These are phyloP conservation scores for Archilochus colubris DNA, from an alignment of 2,113 vertebrate species.

Conservation along the genomic window DNA sequence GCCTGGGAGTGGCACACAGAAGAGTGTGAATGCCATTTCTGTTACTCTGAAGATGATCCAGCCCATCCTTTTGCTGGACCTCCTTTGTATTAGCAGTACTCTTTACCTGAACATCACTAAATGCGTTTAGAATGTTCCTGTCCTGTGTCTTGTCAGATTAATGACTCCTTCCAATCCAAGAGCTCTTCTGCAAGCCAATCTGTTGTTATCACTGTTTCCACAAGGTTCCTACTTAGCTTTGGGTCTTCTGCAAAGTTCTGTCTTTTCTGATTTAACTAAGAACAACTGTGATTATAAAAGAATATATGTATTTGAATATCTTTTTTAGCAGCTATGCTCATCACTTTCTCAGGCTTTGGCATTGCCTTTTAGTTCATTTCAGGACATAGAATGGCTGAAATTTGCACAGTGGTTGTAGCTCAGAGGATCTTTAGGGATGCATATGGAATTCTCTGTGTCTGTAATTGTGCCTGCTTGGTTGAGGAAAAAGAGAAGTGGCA, in stretches of 20 bases:
- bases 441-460: neutral
- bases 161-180: neutral
- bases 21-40: neutral
- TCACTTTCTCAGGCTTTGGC: neutral
- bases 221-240: neutral
- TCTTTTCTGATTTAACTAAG: constrained; percentile 18
- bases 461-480: neutral
- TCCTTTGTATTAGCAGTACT: neutral
- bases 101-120: neutral
- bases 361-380: constrained; percentile 17
- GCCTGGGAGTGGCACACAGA: neutral
- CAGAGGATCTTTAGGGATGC: neutral
- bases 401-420: neutral
- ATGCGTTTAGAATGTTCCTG: neutral
- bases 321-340: neutral
- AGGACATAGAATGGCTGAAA: neutral
- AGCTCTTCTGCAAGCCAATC: constrained; percentile 17
- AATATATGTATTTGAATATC: constrained; percentile 34
- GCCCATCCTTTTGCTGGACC: neutral
- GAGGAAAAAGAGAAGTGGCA: neutral
- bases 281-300: constrained; percentile 21
- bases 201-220: constrained; percentile 15
- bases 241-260: neutral
- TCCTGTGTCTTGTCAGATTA: neutral
- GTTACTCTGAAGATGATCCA: neutral